phyloP scores from a whole-genome alignment of 1,140 invertebrate species.

The Musca vetustissima region DNA sequence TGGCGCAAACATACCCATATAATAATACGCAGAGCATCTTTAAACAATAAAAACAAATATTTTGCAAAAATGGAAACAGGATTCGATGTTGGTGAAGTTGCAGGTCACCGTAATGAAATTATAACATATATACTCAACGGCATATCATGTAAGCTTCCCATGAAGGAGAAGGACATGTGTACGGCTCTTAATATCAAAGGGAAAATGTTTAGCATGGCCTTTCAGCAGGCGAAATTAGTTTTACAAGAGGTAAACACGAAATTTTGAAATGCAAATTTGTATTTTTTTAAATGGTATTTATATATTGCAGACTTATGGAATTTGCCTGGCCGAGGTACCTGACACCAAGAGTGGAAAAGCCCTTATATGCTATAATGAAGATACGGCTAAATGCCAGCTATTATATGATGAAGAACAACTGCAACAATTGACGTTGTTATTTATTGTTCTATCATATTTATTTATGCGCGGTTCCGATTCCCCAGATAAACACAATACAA shows the following conservation, averaged over 20 bases:
- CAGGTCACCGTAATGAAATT: constrained; percentile 3
- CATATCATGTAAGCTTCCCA: constrained; percentile 21
- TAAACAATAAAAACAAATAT: too few species aligned
- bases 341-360: constrained; percentile 15
- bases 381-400: not conserved
- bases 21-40: too few species aligned
- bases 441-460: constrained; percentile 39
- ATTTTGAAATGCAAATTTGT: too few species aligned
- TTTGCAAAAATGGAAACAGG: constrained; percentile 3
- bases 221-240: constrained; percentile 9
- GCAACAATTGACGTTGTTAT: constrained; percentile 33
- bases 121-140: constrained; percentile 23
- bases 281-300: not conserved
- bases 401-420: constrained; percentile 24
- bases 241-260: constrained; percentile 23
- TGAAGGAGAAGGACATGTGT: constrained; percentile 25
- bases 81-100: not conserved
- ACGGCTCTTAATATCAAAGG: constrained; percentile 6
- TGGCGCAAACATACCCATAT: too few species aligned
- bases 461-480: constrained; percentile 29
- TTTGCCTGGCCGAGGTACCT: constrained; percentile 16
- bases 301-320: constrained; percentile 27
- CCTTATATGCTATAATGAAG: constrained; percentile 23
- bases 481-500: constrained; percentile 27
- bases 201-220: not conserved